Evolutionary conservation across 2,113 vertebrate species (phyloP).

Genomic region (Pontoporia blainvillei): DNA sequence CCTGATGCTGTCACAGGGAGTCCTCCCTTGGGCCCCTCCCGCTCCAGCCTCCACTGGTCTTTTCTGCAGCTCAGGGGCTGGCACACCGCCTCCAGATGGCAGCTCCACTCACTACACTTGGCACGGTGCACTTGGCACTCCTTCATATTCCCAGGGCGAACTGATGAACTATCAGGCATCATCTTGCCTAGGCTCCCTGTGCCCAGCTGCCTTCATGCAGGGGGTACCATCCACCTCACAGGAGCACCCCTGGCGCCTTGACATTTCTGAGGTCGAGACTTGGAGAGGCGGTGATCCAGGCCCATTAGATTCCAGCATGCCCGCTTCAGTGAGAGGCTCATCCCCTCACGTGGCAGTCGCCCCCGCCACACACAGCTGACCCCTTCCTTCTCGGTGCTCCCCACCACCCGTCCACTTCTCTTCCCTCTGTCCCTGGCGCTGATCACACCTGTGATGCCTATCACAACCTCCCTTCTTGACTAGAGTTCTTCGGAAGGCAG

Average conservation of each 20-base stretch:
- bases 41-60: neutral
- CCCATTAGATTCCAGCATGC: neutral
- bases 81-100: neutral
- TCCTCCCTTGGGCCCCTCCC: too few relatives aligned
- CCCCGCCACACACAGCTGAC: accelerated
- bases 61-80: neutral
- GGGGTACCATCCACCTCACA: neutral
- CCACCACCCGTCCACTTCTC: too few relatives aligned
- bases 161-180: neutral
- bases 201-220: neutral
- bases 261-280: neutral
- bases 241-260: neutral
- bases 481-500: accelerated
- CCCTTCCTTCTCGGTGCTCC: neutral
- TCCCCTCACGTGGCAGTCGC: neutral
- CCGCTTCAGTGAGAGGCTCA: neutral
- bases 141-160: neutral
- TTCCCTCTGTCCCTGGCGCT: neutral
- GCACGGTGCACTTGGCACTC: neutral
- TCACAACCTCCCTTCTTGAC: neutral
- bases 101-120: neutral
- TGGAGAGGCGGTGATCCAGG: neutral
- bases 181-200: neutral
- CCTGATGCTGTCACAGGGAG: neutral
- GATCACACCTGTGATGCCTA: neutral